Evolutionary conservation across 30 jellyfish, hydroid and myxozoan species (phyloP).

Genomic region (Rhopilema esculentum): DNA sequence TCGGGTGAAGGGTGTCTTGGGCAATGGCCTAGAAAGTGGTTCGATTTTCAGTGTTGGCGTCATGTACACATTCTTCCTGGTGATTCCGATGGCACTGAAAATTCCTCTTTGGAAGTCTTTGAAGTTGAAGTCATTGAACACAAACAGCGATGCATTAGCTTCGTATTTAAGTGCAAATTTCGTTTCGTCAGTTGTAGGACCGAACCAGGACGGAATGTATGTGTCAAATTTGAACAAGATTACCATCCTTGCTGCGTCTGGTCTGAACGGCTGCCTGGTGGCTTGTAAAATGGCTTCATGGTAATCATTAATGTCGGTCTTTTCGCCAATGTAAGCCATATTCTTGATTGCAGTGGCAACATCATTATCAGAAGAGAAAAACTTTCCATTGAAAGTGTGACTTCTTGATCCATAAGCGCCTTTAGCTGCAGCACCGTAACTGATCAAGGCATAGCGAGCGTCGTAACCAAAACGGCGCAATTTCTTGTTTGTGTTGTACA

Average conservation of each 20-base stretch:
- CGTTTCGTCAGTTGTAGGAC: slow-evolving; percentile 85
- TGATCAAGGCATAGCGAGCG: slow-evolving; percentile 92
- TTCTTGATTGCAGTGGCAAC: slow-evolving; percentile 74
- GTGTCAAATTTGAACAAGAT: slow-evolving; percentile 75
- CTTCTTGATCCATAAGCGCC: slow-evolving; percentile 79
- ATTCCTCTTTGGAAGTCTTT: slow-evolving; percentile 51
- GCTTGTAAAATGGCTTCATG: slow-evolving; percentile 80
- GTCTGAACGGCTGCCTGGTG: slow-evolving; percentile 75
- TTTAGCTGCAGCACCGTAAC: slow-evolving; percentile 86
- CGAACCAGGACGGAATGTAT: slow-evolving; percentile 65
- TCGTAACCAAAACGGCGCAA: slow-evolving; percentile 60
- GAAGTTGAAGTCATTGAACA: slow-evolving; percentile 78
- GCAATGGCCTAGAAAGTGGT: slow-evolving; percentile 31
- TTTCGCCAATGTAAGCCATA: slow-evolving; percentile 86
- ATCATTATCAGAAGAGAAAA: slow-evolving; percentile 59
- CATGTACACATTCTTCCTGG: slow-evolving; percentile 62
- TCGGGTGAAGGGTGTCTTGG: slow-evolving; percentile 68
- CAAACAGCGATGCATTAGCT: slow-evolving; percentile 92
- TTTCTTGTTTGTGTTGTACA: slow-evolving; percentile 63
- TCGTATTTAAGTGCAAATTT: slow-evolving; percentile 76
- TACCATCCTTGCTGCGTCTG: slow-evolving; percentile 85
- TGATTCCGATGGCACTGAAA: slow-evolving; percentile 75
- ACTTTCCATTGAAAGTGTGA: slow-evolving; percentile 78
- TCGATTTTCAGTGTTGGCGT: slow-evolving; percentile 46
- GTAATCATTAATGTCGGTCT: slow-evolving; percentile 80